Base-by-base conservation (phyloP, 2,797 vertebrate genomes). In the Lutjanus campechanus region DNA sequence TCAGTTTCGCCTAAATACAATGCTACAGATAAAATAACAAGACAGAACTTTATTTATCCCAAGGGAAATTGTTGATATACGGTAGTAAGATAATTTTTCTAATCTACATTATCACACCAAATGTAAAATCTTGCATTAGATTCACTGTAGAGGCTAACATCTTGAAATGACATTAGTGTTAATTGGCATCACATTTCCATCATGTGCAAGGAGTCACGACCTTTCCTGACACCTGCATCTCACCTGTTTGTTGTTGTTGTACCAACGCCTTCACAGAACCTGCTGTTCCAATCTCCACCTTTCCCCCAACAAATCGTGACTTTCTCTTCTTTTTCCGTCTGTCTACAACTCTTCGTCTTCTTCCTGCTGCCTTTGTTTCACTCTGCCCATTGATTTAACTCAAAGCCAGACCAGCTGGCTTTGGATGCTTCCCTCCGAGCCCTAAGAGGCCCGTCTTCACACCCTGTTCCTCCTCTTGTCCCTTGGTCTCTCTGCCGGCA, bases 331-430 rank as follows among this genome's bases (percentile, higher is more conserved):
- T 89, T 83, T 83, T 43, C 43, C 44, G 53, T 76, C 51, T 61
- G 56, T 83, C 59, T 87, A 73, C 71, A 73, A 77, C 74, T 83
- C 85, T 90, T 88, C 64, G 63, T 73, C 69, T 89, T 85, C 86
- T 85, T 87, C 67, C 85, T 71, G 73, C 68, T 70, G 71, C 62
- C 71, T 87, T 82, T 89, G 77, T 89, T 72, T 88, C 84, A 76
- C 85, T 85, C 70, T 80, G 59, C 85, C 78, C 86, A 86, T 90
- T 87, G 81, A 87, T 85, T 85, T 85, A 88, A 70, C 81, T 82
- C 79, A 92, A 96, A 97, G 94, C 95, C 96, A 97, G 96, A 95
- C 96, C 96, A 97, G 97, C 97, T 97, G 97, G 96, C 96, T 97
- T 95, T 94, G 94, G 92, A 96, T 92, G 92, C 92, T 94, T 94